Percentiles rank a stretch among this genome's conserved stretches.
phyloP scores from a whole-genome alignment of 2,888 invertebrate genomes.

The Tipula lateralis region DNA sequence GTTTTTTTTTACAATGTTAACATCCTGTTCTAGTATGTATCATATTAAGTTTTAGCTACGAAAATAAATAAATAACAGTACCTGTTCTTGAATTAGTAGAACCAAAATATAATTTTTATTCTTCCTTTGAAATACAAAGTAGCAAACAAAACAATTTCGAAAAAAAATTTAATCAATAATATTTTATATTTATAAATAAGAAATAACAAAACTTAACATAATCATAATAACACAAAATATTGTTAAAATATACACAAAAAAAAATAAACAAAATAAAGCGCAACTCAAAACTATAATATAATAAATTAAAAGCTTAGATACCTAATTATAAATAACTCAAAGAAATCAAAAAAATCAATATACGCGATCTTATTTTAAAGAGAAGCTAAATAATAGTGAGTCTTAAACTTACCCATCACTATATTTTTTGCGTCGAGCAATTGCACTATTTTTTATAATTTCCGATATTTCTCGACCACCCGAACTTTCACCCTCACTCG shows the following conservation, averaged over 20 bases:
- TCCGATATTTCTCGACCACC: conserved; percentile 51
- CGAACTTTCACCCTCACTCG: conserved; percentile 51
- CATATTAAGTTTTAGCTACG: too few species aligned
- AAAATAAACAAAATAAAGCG: background rate
- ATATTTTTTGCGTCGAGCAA: conserved; percentile 48
- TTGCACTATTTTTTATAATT: conserved; percentile 51
- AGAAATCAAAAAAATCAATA: background rate
- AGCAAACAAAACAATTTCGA: background rate
- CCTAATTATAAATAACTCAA: background rate
- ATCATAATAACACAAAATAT: background rate
- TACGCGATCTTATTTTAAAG: background rate
- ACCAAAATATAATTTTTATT: background rate
- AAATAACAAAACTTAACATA: background rate
- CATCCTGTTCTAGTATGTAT: too few species aligned
- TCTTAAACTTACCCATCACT: conserved; percentile 51
- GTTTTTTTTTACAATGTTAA: too few species aligned
- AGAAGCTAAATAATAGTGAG: background rate
- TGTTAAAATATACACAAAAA: conserved; percentile 5
- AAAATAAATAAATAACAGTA: too few species aligned
- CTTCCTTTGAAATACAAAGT: background rate
- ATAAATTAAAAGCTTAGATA: background rate
- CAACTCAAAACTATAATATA: background rate
- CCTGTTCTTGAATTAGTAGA: too few species aligned
- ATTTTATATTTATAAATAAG: background rate
- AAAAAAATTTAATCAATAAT: background rate